Evolutionary conservation across 2,113 vertebrate genomes (phyloP).

Genomic region (Catharus bicknelli): DNA sequence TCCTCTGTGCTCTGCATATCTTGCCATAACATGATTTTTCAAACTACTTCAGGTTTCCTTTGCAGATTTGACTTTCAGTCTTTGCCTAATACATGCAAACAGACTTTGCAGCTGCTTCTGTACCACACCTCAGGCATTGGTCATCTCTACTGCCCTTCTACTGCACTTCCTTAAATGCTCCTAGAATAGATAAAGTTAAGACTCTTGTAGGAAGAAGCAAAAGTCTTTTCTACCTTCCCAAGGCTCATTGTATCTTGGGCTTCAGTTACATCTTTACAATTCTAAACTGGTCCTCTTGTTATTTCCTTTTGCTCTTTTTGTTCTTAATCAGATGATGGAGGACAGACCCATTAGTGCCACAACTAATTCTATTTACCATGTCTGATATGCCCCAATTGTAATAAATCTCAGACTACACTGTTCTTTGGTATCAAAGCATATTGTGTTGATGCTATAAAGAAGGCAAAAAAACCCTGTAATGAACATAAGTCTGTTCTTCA

Average conservation of each 20-base stretch:
- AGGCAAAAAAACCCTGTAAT: rapidly evolving
- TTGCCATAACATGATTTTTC: background rate
- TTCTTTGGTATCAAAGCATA: background rate
- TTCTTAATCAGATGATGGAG: background rate
- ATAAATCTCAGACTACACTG: background rate
- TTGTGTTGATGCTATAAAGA: background rate
- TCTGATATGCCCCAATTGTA: background rate
- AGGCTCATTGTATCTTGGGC: background rate
- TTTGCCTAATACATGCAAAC: background rate
- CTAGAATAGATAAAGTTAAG: background rate
- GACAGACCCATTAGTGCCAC: background rate
- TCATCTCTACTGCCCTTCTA: background rate
- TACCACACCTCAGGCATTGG: background rate
- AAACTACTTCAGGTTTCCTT: background rate
- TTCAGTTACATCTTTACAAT: background rate
- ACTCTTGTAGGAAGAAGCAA: background rate
- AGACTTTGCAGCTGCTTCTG: background rate
- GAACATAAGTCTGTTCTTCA: background rate
- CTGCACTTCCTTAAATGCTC: background rate
- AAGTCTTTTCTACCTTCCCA: background rate
- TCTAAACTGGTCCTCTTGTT: background rate
- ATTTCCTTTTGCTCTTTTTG: background rate
- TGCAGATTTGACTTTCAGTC: background rate
- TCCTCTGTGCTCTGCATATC: background rate
- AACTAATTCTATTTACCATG: background rate